These are phyloP conservation scores for Trichonephila inaurata DNA, from an alignment of 1,140 invertebrate species.

Conservation along the genomic window DNA sequence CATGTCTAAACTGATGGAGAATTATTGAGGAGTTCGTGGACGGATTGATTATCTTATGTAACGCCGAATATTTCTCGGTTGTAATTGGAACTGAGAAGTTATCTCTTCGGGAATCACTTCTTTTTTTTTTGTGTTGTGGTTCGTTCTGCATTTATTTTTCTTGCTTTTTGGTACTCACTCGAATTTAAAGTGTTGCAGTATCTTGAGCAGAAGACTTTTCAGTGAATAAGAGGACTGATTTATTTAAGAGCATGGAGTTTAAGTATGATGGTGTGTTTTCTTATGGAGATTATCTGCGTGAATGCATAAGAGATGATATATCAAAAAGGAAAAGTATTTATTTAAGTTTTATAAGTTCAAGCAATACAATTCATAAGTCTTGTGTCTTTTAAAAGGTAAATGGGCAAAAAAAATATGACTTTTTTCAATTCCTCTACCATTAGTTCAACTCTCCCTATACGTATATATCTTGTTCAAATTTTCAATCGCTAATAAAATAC, in stretches of 20 bases:
- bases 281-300: no score
- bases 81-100: constrained; percentile 48
- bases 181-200: neutral
- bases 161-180: neutral
- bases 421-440: no score
- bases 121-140: neutral
- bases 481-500: no score
- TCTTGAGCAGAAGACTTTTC: neutral
- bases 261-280: neutral
- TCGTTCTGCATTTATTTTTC: neutral
- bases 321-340: no score
- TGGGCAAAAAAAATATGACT: no score
- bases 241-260: neutral
- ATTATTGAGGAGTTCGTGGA: constrained; percentile 40
- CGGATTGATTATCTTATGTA: constrained; percentile 53
- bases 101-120: constrained; percentile 30
- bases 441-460: no score
- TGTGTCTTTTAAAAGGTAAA: no score
- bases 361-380: no score
- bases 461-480: no score
- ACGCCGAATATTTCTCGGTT: constrained; percentile 54
- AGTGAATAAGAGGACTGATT: neutral
- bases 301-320: no score
- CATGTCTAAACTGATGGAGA: constrained; percentile 14
- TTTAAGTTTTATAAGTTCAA: no score